phyloP scores from a whole-genome alignment of 2,797 vertebrate species.

The Carcharodon carcharias region DNA sequence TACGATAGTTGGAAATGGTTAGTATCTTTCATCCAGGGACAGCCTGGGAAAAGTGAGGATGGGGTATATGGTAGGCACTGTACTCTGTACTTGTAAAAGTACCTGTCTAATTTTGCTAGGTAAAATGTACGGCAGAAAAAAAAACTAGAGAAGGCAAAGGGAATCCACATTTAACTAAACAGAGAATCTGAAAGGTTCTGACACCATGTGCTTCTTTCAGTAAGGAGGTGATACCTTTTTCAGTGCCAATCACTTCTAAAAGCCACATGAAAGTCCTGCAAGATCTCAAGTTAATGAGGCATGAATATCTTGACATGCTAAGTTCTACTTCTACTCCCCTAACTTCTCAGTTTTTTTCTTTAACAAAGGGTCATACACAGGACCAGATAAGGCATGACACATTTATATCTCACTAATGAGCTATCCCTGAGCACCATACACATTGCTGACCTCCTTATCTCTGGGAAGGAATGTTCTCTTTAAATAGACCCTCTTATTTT shows the following conservation, averaged over 20 bases:
- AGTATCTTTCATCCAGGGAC: background rate
- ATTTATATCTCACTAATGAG: background rate
- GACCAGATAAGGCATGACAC: constrained; percentile 4
- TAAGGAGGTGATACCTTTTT: background rate
- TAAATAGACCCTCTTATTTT: background rate
- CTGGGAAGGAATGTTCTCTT: background rate
- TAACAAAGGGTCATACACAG: background rate
- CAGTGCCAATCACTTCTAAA: background rate
- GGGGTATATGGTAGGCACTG: background rate
- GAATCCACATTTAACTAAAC: background rate
- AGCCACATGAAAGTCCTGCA: background rate
- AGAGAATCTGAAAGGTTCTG: background rate
- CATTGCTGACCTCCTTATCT: background rate
- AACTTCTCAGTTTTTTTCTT: background rate
- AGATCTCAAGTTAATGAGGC: background rate
- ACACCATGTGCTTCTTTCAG: background rate
- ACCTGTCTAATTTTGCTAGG: background rate
- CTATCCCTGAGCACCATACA: background rate
- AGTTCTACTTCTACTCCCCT: background rate
- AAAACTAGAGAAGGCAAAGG: background rate
- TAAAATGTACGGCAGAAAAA: background rate
- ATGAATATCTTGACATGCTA: background rate
- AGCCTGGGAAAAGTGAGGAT: background rate
- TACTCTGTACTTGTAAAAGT: background rate
- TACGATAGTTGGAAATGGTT: background rate